A percentile compares a stretch with the other conserved stretches of the same genome.
These are phyloP conservation scores for Deilephila elpenor DNA, from an alignment of 2,888 invertebrate genomes.

Conservation along the genomic window DNA sequence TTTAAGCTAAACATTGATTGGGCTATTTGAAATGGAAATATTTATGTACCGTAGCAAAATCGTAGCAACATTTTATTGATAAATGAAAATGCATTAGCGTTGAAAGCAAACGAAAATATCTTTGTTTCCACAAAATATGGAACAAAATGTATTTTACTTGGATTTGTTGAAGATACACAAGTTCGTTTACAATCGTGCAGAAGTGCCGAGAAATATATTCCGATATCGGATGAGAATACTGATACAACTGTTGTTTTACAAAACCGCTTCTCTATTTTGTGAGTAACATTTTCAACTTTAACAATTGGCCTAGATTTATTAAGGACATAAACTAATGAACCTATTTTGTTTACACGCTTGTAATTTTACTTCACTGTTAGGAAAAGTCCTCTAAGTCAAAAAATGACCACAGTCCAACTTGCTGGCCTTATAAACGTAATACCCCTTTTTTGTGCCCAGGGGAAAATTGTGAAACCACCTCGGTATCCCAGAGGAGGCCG, in stretches of 20 bases:
- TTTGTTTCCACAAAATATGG: background rate
- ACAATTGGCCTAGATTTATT: background rate
- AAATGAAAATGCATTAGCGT: background rate
- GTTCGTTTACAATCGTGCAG: background rate
- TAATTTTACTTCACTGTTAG: too few species aligned
- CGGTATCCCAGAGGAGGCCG: too few species aligned
- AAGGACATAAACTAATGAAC: too few species aligned
- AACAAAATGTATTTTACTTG: conserved; percentile 1
- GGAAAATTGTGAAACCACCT: too few species aligned
- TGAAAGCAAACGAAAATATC: background rate
- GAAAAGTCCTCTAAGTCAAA: too few species aligned
- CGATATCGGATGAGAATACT: background rate
- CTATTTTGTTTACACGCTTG: too few species aligned
- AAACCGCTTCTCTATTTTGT: background rate
- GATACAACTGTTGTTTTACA: background rate
- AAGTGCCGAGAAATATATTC: background rate
- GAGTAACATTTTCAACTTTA: background rate
- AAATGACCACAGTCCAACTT: too few species aligned
- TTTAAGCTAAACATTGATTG: too few species aligned
- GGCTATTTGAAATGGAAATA: too few species aligned
- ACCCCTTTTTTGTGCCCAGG: too few species aligned
- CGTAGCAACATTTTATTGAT: background rate
- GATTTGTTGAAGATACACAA: conserved; percentile 6
- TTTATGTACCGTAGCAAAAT: background rate
- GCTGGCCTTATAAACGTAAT: too few species aligned